Evolutionary conservation across 2,888 invertebrate species (phyloP), one percentile per base, ranked within the genome.

Genomic region (Hirtodrosophila histrioides): DNA sequence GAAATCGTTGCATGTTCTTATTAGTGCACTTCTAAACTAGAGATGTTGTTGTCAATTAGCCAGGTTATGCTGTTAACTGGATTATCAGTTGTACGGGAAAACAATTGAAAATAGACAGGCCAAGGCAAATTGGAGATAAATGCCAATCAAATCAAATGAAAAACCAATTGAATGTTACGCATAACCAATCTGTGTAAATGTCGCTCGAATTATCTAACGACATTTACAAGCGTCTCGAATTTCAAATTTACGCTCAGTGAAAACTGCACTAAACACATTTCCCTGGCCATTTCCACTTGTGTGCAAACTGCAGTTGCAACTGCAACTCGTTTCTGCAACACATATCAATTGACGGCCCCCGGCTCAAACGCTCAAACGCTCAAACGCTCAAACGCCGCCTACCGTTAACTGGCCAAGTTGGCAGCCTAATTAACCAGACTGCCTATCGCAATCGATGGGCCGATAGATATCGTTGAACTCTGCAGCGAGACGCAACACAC

Each of bases 121-220:
- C 17, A 17, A 17, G 17, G 17, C 2, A 2, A 17, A 17, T 17
- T 1, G 17, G 2, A 17, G 17, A 17, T 17, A 44, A 36, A 23
- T 29, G 12, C 2, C 67, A 60, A 60, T 56, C 40, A 44, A 51
- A 33, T 51, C 10, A 17, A 56, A 48, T 44, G 46, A 46, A 49
- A 71, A 44, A 45, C 43, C 74, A 76, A 70, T 70, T 64, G 60
- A 61, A 79, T 74, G 66, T 70, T 65, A 60, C 69, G 67, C 76
- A 73, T 71, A 48, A 29, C 65, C 40, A 64, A 78, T 78, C 62
- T 55, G 54, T 57, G 57, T 69, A 54, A 69, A 72, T 67, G 65
- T 35, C 46, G 56, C 44, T 69, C 41, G 61, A 73, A 62, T 68
- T 50, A 65, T 46, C 53, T 50, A 68, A 63, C 62, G 56, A 69